Base-by-base conservation (phyloP, 2,888 invertebrate genomes). In the Cerastoderma edule region DNA sequence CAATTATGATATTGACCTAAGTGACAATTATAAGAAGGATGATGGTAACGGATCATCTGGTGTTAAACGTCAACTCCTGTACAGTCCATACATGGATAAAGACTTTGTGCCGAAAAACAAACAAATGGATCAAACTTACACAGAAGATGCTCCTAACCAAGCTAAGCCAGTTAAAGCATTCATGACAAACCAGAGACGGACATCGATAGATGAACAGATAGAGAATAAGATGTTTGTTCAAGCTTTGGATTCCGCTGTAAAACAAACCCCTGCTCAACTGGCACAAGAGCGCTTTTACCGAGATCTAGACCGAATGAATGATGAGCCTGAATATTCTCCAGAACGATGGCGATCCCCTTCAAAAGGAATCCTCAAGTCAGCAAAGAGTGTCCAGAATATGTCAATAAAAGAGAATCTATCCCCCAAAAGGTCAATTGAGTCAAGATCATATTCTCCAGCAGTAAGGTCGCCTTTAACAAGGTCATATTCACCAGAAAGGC, bases 231-330 rank as follows among this genome's bases (percentile, higher is more conserved):
- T 75, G 57, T 86, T 86, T 71, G 77, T 86, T 5, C 70, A 78
- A 72, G 86, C 86, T 6, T 66, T 86, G 28, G 83, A 86, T 57
- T 68, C 71, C 64, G 86, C 86, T n/a, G 86, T 86, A 0, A 79
- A 56, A 50, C 75, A 77, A 33, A 82, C 74, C 8, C 76, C 82
- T 32, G 79, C 74, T 32, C 78, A 79, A 44, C 33, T 77, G 1
- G 79, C 77, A 44, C 78, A 82, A 30, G 70, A 83, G 71, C 77
- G 72, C 27, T 83, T 80, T 71, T 78, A 81, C n/a, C 77, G 83
- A 44, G 78, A 81, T n/a, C 60, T 81, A 35, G 83, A 85, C 54
- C 50, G 76, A 19, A 56, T 73, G 22, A 67, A 77, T n/a, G 60
- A 72, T 27, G 75, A 72, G n/a, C 67, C 56, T 19, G 67, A 80